Evolutionary conservation across 2,888 invertebrate species (phyloP).

Genomic region (Lycaena phlaeas): DNA sequence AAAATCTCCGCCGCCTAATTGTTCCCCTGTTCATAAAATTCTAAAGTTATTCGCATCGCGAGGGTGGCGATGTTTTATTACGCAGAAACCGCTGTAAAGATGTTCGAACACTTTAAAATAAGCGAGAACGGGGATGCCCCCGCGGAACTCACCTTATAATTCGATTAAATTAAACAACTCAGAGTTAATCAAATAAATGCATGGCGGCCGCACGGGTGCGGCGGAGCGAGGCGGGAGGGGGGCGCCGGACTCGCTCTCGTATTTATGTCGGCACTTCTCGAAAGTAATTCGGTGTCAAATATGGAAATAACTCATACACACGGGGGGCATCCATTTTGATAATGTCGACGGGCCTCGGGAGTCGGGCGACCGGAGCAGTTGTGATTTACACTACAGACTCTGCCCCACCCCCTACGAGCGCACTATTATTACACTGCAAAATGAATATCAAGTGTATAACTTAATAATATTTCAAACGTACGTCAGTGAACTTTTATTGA

Average conservation of each 20-base stretch:
- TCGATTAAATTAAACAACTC: slow-evolving; percentile 74
- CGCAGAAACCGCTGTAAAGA: slow-evolving; percentile 71
- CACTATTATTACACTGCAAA: slow-evolving; percentile 4
- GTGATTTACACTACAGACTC: slow-evolving; percentile 52
- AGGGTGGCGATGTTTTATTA: slow-evolving; percentile 69
- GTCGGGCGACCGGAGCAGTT: slow-evolving; percentile 52
- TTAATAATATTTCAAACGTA: too few species aligned
- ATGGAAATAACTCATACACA: slow-evolving; percentile 72
- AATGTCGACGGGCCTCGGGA: slow-evolving; percentile 58
- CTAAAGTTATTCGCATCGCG: slow-evolving; percentile 63
- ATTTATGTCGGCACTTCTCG: slow-evolving; percentile 72
- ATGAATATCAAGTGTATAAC: slow-evolving; percentile 1
- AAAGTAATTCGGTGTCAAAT: slow-evolving; percentile 74
- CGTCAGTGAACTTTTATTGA: too few species aligned
- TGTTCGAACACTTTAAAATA: slow-evolving; percentile 69
- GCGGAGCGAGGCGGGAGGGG: slow-evolving; percentile 24
- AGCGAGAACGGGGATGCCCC: slow-evolving; percentile 43
- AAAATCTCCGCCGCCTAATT: slow-evolving; percentile 65
- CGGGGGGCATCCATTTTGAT: slow-evolving; percentile 68
- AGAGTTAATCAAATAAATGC: slow-evolving; percentile 74
- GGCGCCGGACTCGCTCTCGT: slow-evolving; percentile 32
- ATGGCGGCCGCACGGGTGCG: slow-evolving; percentile 47
- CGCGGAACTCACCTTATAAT: slow-evolving; percentile 61
- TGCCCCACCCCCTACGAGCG: slow-evolving; percentile 25
- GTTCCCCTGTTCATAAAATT: slow-evolving; percentile 72